Evolutionary conservation across 1,140 invertebrate genomes (phyloP).

Genomic region (Drosophila sucinea): DNA sequence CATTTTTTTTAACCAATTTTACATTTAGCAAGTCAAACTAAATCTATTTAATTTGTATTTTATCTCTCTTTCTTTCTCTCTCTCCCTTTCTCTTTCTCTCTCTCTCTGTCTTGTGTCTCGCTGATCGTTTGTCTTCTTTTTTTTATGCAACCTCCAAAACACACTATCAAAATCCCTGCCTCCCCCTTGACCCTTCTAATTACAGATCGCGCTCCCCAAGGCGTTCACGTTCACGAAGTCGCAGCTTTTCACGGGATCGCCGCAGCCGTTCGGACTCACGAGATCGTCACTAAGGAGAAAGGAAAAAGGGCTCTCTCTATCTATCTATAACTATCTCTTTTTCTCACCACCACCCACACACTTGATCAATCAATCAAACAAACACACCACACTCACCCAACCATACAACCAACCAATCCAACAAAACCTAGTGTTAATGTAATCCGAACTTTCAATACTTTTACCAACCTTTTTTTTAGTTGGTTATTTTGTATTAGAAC

Average conservation of each 20-base stretch:
- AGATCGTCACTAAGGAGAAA: slow-evolving; percentile 83
- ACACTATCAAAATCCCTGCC: slow-evolving; percentile 20
- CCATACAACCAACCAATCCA: slow-evolving; percentile 1
- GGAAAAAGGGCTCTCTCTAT: not conserved
- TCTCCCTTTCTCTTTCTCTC: slow-evolving; percentile 22
- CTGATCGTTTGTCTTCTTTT: slow-evolving; percentile 16
- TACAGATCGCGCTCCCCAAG: slow-evolving; percentile 85
- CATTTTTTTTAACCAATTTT: slow-evolving; percentile 21
- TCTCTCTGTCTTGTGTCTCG: slow-evolving; percentile 17
- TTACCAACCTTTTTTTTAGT: slow-evolving; percentile 10
- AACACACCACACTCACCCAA: slow-evolving; percentile 2
- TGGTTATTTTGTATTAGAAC: not conserved
- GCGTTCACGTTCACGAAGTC: slow-evolving; percentile 83
- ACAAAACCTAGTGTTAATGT: slow-evolving; percentile 24
- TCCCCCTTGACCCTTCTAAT: slow-evolving; percentile 52
- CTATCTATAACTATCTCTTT: not conserved
- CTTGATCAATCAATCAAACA: slow-evolving; percentile 11
- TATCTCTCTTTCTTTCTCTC: slow-evolving; percentile 53
- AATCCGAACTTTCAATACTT: not conserved
- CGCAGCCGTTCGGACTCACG: slow-evolving; percentile 84
- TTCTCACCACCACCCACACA: slow-evolving; percentile 16
- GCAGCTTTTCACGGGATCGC: slow-evolving; percentile 84
- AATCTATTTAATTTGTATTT: slow-evolving; percentile 76
- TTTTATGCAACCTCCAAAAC: slow-evolving; percentile 30
- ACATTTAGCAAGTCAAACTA: slow-evolving; percentile 29